These are phyloP conservation scores for Penaeus monodon DNA, from an alignment of 2,888 invertebrate species.

Conservation along the genomic window DNA sequence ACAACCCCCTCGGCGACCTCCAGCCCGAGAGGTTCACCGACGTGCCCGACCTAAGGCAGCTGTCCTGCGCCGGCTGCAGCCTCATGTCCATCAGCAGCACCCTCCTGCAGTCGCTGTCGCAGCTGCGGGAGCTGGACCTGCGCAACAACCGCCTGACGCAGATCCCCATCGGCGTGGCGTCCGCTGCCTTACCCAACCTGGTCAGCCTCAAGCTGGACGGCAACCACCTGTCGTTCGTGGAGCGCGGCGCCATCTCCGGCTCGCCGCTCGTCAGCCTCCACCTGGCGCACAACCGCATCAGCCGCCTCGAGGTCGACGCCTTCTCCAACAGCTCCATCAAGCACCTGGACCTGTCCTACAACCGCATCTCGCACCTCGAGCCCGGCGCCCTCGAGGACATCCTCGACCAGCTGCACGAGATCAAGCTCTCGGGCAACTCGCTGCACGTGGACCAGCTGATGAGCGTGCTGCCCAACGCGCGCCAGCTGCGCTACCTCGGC, in stretches of 20 bases:
- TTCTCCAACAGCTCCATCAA: slow-evolving; percentile 80
- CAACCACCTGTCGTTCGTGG: slow-evolving; percentile 79
- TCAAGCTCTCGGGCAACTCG: slow-evolving; percentile 61
- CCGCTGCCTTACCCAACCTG: slow-evolving; percentile 56
- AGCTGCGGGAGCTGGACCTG: slow-evolving; percentile 65
- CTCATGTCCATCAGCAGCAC: slow-evolving; percentile 82
- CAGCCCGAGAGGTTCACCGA: slow-evolving; percentile 77
- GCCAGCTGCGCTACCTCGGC: slow-evolving; percentile 54
- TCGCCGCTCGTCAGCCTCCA: slow-evolving; percentile 74
- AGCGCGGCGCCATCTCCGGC: slow-evolving; percentile 66
- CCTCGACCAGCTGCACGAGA: slow-evolving; percentile 41
- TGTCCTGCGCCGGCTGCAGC: slow-evolving; percentile 81
- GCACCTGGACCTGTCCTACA: slow-evolving; percentile 82
- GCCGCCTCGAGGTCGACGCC: slow-evolving; percentile 80
- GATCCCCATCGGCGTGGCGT: slow-evolving; percentile 41
- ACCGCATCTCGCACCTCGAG: slow-evolving; percentile 74
- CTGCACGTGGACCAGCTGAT: slow-evolving; percentile 57
- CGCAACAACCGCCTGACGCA: slow-evolving; percentile 65
- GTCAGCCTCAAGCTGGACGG: slow-evolving; percentile 76
- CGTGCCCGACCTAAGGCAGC: slow-evolving; percentile 77
- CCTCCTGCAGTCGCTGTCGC: slow-evolving; percentile 75
- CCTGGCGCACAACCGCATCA: slow-evolving; percentile 81
- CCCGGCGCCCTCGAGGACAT: slow-evolving; percentile 35
- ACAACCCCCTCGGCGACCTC: slow-evolving; percentile 81
- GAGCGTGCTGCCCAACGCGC: slow-evolving; percentile 45